Evolutionary conservation across 2,797 vertebrate genomes (phyloP), one percentile per base, ranked within the genome.

Genomic region (Simalia tracyae): DNA sequence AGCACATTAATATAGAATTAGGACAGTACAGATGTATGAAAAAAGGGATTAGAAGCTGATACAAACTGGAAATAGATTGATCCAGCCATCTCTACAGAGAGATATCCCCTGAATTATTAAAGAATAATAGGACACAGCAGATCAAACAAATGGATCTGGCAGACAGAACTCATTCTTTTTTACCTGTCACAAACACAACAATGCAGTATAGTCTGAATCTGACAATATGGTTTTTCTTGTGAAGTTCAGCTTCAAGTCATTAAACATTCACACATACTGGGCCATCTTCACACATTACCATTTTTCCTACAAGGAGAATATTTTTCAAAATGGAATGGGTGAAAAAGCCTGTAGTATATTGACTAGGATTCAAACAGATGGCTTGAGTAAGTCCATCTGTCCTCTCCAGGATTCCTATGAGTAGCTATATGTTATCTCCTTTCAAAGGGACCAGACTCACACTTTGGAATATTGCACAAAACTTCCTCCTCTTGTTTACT

Each of bases 261-360:
- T 63, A 90, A 60, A 54, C 81, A 85, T 85, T 64, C 76, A 89
- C 54, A 76, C 88, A 76, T 89, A 54, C 56, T 89, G 15, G 61
- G 61, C 87, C 86, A 46, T 88, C 66, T 68, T 76, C 66, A 76
- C 54, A 89, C 68, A 89, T 76, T 54, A 81, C 54, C 42, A 90
- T 90, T 56, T 90, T 84, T 90, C 89, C 31, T 61, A 81, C 60
- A 86, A 86, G 46, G 19, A 90, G n/a, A 90, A 64, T 90, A 90
- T 85, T n/a, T 50, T 57, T 64, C 81, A 86, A 85, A 66, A 90
- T 36, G 81, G 24, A 66, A 85, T 86, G 46, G 22, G n/a, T 64
- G 60, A 90, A 90, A n/a, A 11, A 90, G 60, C 81, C 19, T 90
- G 26, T 84, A 90, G 24, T 60, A 46, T 90, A 22, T 88, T 19